These are phyloP conservation scores for Prionace glauca DNA, from an alignment of 2,797 vertebrate species.

Conservation along the genomic window DNA sequence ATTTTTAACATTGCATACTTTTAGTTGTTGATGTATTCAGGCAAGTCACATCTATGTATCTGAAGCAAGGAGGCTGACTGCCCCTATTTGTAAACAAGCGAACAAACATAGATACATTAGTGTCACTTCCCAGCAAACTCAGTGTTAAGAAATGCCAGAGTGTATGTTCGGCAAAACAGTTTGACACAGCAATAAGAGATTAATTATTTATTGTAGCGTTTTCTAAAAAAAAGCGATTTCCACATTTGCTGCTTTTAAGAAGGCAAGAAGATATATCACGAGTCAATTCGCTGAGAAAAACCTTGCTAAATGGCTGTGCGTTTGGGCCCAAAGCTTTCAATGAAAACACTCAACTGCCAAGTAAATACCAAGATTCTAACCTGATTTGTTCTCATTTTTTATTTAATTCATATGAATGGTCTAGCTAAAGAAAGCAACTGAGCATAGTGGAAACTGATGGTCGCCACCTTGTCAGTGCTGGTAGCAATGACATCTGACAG, in stretches of 20 bases:
- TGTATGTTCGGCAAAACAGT: conserved; percentile 53
- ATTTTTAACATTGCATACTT: conserved; percentile 68
- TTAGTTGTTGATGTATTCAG: conserved; percentile 56
- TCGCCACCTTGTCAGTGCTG: not conserved
- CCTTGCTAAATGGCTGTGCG: conserved; percentile 54
- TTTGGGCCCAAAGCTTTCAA: conserved; percentile 46
- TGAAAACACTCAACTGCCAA: conserved; percentile 41
- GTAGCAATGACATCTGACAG: conserved; percentile 61
- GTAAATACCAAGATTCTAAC: conserved; percentile 49
- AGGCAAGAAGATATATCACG: conserved; percentile 48
- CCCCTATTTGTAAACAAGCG: conserved; percentile 76
- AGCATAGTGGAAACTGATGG: not conserved
- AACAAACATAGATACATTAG: conserved; percentile 64
- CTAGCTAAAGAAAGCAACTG: conserved; percentile 1
- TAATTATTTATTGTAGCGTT: conserved; percentile 71
- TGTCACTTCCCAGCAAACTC: conserved; percentile 70
- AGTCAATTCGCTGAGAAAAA: conserved; percentile 56
- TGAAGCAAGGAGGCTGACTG: conserved; percentile 57
- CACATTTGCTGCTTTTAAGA: conserved; percentile 50
- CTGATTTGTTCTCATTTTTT: conserved; percentile 65
- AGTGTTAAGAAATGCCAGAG: conserved; percentile 67
- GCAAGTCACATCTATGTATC: conserved; percentile 54
- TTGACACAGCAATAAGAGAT: conserved; percentile 62
- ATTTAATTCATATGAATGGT: conserved; percentile 51
- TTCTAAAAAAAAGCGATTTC: conserved; percentile 56